Base-by-base conservation (phyloP, 1,140 invertebrate genomes). In the Brachionus sp. region DNA sequence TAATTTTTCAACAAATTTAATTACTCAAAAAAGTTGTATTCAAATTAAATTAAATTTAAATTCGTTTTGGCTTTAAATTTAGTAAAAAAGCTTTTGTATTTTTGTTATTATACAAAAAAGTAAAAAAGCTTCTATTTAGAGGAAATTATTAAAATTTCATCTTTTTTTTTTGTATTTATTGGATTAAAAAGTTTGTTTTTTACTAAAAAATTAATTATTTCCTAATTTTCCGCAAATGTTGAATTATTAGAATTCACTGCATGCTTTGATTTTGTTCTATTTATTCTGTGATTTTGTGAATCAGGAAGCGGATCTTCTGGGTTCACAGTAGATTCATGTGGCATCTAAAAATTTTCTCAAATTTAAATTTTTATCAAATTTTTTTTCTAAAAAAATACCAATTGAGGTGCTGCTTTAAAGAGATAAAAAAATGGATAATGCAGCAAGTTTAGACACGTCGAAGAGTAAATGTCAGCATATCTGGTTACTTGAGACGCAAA, bases 361-460 rank as follows among this genome's bases (percentile, higher is more conserved):
- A 33, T 10, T 53, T 33, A 25, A 78, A 3, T 42, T 33, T 44
- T 19, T 10, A 64, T 33, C 1, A 82, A 5, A 16, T 19, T 73
- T 73, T 42, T 35, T 39, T 70, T 70, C 7, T 46, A 50, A 64
- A 44, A 2, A 19, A 12, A 12, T 80, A 82, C 80, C 86, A 90
- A 85, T 87, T 90, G 89, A 80, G 90, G 86, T 9, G 90, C 89
- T 13, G 90, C 88, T 77, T 90, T 89, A 86, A 91, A 91, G 68
- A 90, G 87, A 90, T 99, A 99, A 86, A 94, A 95, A 90, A 98
- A 98, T 37, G 97, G 97, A 90, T 99, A 99, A 89, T 98, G 96
- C 86, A 99, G 93, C 84, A 99, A 91, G 90, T 99, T 99, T 66
- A 98, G 91, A 88, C 97, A 95, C n/a, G 94, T 95, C 0, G 95